A percentile compares a stretch with the other conserved stretches of the same genome.
These are phyloP conservation scores for Xenops minutus DNA, from an alignment of 2,797 vertebrate genomes.

Conservation along the genomic window DNA sequence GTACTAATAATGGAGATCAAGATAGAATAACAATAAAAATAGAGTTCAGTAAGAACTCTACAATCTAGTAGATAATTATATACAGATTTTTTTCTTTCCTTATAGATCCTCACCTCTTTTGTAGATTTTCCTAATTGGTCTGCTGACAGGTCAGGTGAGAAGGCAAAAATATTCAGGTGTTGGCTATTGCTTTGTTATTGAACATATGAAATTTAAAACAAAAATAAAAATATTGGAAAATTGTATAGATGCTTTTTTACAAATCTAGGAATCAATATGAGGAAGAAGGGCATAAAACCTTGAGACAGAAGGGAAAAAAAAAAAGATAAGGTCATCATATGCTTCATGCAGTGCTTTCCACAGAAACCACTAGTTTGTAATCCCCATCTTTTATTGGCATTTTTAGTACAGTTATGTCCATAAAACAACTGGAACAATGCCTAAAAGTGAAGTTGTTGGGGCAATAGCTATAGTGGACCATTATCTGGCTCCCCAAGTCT, in stretches of 20 bases:
- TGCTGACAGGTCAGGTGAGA: neutral
- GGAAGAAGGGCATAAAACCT: neutral
- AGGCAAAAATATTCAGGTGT: neutral
- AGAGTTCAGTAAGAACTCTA: neutral
- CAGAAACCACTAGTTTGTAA: neutral
- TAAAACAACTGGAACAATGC: neutral
- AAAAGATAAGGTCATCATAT: neutral
- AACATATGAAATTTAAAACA: neutral
- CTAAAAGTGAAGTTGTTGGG: neutral
- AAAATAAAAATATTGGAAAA: neutral
- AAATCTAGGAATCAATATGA: neutral
- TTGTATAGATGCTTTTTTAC: neutral
- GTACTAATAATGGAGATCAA: neutral
- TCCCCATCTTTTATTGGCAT: neutral
- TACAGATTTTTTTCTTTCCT: neutral
- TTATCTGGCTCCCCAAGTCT: neutral
- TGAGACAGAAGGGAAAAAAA: neutral
- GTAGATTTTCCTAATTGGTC: neutral
- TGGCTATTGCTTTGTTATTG: neutral
- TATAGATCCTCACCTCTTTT: neutral
- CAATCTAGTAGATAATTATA: neutral
- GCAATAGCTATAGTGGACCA: neutral
- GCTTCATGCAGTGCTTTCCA: neutral
- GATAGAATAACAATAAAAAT: neutral
- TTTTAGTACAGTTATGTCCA: neutral